Conservation (phyloP, 1,140 invertebrate species). For the Trialeurodes vaporariorum region DNA sequence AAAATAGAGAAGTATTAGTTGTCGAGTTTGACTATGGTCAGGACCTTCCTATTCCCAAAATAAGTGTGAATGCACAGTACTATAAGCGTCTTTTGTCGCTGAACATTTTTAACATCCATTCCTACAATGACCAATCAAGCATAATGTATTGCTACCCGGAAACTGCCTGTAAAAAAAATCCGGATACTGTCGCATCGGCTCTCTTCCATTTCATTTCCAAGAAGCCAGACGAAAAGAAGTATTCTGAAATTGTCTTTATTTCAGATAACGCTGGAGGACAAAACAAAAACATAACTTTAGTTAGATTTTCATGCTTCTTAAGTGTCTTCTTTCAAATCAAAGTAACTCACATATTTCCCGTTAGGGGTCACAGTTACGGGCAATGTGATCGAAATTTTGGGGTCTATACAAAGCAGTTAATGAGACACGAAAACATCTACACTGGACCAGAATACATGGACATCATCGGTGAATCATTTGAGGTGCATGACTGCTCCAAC, state of each 20-base stretch:
- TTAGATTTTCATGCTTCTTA: not conserved
- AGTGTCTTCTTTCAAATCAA: not conserved
- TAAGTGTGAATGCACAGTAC: constrained; percentile 17
- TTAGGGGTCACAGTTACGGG: constrained; percentile 5
- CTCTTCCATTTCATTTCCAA: too few species aligned
- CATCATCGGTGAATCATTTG: too few species aligned
- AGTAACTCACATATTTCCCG: constrained; percentile 8
- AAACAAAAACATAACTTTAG: constrained; percentile 5
- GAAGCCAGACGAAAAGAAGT: not conserved
- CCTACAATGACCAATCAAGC: constrained; percentile 11
- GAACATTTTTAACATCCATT: constrained; percentile 17
- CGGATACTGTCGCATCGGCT: constrained; percentile 11
- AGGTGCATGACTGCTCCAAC: too few species aligned
- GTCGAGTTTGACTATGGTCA: constrained; percentile 20
- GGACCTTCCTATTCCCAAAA: constrained; percentile 14
- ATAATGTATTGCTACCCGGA: constrained; percentile 14
- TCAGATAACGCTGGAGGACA: constrained; percentile 18
- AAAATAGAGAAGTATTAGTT: constrained; percentile 11
- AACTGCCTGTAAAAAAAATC: constrained; percentile 9
- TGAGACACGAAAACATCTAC: too few species aligned
- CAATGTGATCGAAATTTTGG: not conserved
- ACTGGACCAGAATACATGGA: too few species aligned
- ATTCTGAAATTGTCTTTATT: not conserved
- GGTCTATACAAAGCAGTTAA: too few species aligned
- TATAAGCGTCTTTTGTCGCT: constrained; percentile 18